Base-by-base conservation (phyloP, 2,888 invertebrate genomes). In the Thera obeliscata region DNA sequence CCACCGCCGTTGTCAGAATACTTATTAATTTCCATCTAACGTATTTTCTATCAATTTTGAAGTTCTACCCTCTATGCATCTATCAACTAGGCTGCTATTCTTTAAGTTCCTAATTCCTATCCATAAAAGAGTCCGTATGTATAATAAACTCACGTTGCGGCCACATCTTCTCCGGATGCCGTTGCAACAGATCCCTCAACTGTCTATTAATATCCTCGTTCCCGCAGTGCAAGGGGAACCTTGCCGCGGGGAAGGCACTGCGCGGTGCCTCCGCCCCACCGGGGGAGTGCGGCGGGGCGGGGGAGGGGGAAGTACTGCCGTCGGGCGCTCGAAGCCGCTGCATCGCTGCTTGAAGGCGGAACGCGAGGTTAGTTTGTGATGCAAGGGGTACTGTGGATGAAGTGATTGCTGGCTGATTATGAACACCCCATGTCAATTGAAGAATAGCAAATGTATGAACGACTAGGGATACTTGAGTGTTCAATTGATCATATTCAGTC, bases 111-210 rank as follows among this genome's bases (percentile, higher is more conserved):
- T 5, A 38, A 38, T 38, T 5, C 3, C 7, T 46, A 7, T 9
- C 9, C 1, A 9, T 46, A 9, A 9, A 46, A 46, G 43, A 9
- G 43, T 9, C 43, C 43, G 43, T 9, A 46, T 46, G 43, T 9
- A 46, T 46, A 2, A 5, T 46, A 2, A 46, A 89, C 91, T 85
- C 64, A 92, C 93, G 93, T 49, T 94, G 94, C 5, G 94, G 91
- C 95, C 95, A 95, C 81, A 95, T 91, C 76, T 95, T 93, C 52
- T 93, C 95, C 69, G 97, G 96, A 78, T 97, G 97, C 60, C 97
- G 93, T 83, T 97, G 97, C 64, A 98, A 91, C 72, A 98, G 88
- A 83, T 98, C 97, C 41, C 98, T 91, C 56, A 98, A 91, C 81
- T 98, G 98, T 3, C 96, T 94, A 80, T 96, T 96, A 81, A 96